Evolutionary conservation across 2,113 vertebrate genomes (phyloP), one percentile per base, ranked within the genome.

Genomic region (Arothron firmamentum): DNA sequence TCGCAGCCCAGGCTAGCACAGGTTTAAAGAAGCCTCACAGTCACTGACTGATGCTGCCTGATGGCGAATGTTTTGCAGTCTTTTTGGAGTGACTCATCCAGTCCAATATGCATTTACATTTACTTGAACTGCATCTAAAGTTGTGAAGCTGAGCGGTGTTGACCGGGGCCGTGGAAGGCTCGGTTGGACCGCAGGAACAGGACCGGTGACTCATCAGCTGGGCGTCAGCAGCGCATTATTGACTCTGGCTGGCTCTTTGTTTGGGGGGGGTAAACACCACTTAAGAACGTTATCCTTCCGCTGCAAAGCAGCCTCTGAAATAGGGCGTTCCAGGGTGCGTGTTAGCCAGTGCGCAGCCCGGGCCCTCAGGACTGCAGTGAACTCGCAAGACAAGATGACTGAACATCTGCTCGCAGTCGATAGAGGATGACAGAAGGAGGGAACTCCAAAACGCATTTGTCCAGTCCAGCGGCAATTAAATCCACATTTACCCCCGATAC

Each of bases 381-480:
- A 68, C 46, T 23, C 52, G 56, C 52, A 25, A 25, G 54, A 49
- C 68, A 48, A 66, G 56, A 59, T 42, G 45, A 65, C 52, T 57
- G 23, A 59, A 58, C 55, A 65, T 81, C 86, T 85, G 80, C 75
- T 72, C 60, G 50, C 11, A 0, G 54, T 65, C 75, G 79, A 88
- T 85, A 88, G 66, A 83, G 73, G 56, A 69, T 75, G 78, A 87
- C 71, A 74, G 74, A 83, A 74, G 56, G 77, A 68, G 45, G 50
- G 41, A 75, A 79, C 76, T 62, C 60, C 52, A 66, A 62, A 80
- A 58, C n/a, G 16, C 56, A 48, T 62, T 81, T 38, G 34, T 38
- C 60, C 62, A 65, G 76, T 82, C 82, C 79, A 74, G 60, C 38
- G 8, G 83, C 77, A 88, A 88, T 90, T 87, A 86, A 87, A 90